Base-by-base conservation (phyloP, 2,888 invertebrate species). In the Keiferia lycopersicella region DNA sequence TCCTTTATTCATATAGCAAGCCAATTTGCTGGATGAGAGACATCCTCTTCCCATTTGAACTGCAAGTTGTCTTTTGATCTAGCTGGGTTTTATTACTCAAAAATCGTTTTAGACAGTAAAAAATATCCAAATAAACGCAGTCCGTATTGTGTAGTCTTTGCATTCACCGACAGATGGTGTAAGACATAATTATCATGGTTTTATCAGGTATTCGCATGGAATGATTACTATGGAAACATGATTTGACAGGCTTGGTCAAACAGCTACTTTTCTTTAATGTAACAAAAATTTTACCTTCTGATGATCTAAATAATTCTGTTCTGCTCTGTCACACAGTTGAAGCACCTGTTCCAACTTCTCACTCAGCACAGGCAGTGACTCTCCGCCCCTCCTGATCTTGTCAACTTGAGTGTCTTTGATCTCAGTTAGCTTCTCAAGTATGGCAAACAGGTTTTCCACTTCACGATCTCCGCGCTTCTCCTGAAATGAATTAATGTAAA, bases 381-480 rank as follows among this genome's bases (percentile, higher is more conserved):
- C 86, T 77, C 94, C 93, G 65, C 93, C 85, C 68, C 93, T 93
- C 67, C 93, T 93, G n/a, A 95, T 93, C 71, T 94, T 94, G 45
- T 95, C 94, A 7, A 96, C 90, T 79, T 96, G 94, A 64, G 93
- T 94, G 76, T 96, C 95, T 78, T 94, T 95, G 22, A 97, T 93
- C 70, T 97, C 96, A 0, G 95, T 95, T 12, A 96, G 92, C 73
- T 94, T 94, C 83, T 97, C 96, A 48, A 96, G 92, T 62, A 96
- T 93, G 70, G 94, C 93, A 83, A 97, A 96, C 64, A 98, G 90
- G 71, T 94, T 93, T 77, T 96, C 96, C 2, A 96, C 95, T 88
- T 98, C 97, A 71, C 94, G 91, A 73, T 97, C 97, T 61, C 94
- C 93, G 66, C 97, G 92, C 78, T 94, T 95, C 76, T 95, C 95